Conservation (phyloP, 1,140 invertebrate genomes). For the Portunus trituberculatus region DNA sequence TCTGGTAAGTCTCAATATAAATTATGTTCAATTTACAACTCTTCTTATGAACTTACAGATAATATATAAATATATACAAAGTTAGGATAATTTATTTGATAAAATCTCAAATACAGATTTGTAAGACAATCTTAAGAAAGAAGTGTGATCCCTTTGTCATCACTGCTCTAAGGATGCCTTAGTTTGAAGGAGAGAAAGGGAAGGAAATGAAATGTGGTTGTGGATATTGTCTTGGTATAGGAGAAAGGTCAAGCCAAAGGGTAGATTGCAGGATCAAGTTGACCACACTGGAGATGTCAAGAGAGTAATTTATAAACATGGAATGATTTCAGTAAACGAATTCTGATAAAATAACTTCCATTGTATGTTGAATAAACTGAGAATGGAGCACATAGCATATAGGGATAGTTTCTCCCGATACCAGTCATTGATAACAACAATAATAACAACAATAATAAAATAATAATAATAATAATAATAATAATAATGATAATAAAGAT, state of each 20-base stretch:
- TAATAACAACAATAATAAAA: no score
- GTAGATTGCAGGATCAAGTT: background rate
- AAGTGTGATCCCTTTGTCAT: background rate
- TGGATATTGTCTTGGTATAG: background rate
- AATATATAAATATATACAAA: background rate
- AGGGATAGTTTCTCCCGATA: no score
- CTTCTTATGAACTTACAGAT: background rate
- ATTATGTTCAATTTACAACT: background rate
- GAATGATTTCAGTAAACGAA: background rate
- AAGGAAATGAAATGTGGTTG: background rate
- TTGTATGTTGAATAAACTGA: background rate
- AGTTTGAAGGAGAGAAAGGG: background rate
- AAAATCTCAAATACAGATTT: background rate
- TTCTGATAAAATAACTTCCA: background rate
- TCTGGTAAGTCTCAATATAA: background rate
- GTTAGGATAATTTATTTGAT: background rate
- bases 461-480: background rate
- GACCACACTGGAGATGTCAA: background rate
- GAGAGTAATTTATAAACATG: background rate
- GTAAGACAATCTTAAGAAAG: background rate
- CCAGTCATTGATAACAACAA: no score
- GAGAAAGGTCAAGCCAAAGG: background rate
- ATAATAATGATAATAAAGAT: background rate
- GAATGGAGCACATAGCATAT: no score
- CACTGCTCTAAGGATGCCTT: background rate